These are phyloP conservation scores for Microctonus hyperodae DNA, from an alignment of 2,888 invertebrate genomes.

Conservation along the genomic window DNA sequence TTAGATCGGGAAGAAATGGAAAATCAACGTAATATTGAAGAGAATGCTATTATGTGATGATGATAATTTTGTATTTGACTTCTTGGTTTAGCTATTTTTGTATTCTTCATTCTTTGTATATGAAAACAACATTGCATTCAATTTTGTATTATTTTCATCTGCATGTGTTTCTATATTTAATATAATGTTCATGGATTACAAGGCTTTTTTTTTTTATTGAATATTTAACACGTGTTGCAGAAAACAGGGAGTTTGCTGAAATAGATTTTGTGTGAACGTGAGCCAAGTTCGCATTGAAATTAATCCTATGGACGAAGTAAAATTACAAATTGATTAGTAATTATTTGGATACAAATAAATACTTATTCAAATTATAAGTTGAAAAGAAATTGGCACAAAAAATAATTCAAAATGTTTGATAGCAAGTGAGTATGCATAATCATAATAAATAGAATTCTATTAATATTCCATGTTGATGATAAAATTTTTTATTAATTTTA, in stretches of 20 bases:
- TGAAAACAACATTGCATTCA: not conserved
- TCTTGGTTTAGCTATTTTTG: not conserved
- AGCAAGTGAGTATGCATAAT: not conserved
- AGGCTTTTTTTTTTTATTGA: conserved; percentile 15
- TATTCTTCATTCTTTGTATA: not conserved
- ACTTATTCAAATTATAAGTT: not conserved
- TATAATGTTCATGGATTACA: too few relatives aligned
- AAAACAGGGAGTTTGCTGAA: conserved; percentile 2
- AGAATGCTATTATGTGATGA: not conserved
- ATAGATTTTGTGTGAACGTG: not conserved
- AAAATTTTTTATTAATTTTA: conserved; percentile 34
- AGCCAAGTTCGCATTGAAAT: not conserved
- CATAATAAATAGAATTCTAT: too few relatives aligned
- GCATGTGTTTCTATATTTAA: not conserved
- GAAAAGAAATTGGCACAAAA: not conserved
- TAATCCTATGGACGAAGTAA: not conserved
- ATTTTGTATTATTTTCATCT: not conserved
- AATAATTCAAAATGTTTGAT: not conserved
- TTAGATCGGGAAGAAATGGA: too few relatives aligned
- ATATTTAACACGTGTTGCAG: conserved; percentile 22
- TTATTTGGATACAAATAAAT: not conserved
- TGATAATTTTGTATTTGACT: not conserved
- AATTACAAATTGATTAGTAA: conserved; percentile 21
- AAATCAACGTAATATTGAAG: not conserved
- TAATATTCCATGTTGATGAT: not conserved